Percentiles rank a stretch among this genome's conserved stretches.
Evolutionary conservation across 2,888 invertebrate genomes (phyloP).

Genomic region (Macrosiphum euphorbiae): DNA sequence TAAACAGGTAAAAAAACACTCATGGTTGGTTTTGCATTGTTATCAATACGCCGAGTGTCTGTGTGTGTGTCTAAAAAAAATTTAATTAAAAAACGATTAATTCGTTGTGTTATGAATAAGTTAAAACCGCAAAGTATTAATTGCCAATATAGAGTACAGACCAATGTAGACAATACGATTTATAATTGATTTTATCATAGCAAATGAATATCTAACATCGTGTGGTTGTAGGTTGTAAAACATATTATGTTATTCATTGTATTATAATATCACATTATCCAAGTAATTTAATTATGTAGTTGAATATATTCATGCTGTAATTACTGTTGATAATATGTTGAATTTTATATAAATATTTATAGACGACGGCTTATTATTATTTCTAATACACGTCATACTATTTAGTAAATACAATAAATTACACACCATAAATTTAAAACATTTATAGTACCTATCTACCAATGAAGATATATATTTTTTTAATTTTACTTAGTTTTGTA

Average conservation of each 20-base stretch:
- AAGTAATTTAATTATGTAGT: not conserved
- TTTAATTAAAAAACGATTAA: not conserved
- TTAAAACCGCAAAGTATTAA: not conserved
- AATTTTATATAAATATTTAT: not conserved
- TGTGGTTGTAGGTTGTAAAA: not conserved
- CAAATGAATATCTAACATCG: not conserved
- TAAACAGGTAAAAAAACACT: conserved; percentile 44
- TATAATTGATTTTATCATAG: not conserved
- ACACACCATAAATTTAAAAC: too few relatives aligned
- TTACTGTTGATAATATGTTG: not conserved
- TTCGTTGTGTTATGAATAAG: not conserved
- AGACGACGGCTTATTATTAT: too few relatives aligned
- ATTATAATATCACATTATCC: not conserved
- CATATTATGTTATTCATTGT: not conserved
- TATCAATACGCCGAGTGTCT: not conserved
- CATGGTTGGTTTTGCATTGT: not conserved
- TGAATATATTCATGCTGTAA: not conserved
- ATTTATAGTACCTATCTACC: too few relatives aligned
- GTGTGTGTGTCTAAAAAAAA: not conserved
- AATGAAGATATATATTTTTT: too few relatives aligned
- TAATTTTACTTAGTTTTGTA: too few relatives aligned
- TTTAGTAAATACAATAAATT: too few relatives aligned
- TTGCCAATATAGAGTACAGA: not conserved
- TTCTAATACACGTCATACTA: too few relatives aligned
- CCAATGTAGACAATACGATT: not conserved